These are phyloP conservation scores for Habrosyne pyritoides DNA, from an alignment of 2,888 invertebrate genomes.

Conservation along the genomic window DNA sequence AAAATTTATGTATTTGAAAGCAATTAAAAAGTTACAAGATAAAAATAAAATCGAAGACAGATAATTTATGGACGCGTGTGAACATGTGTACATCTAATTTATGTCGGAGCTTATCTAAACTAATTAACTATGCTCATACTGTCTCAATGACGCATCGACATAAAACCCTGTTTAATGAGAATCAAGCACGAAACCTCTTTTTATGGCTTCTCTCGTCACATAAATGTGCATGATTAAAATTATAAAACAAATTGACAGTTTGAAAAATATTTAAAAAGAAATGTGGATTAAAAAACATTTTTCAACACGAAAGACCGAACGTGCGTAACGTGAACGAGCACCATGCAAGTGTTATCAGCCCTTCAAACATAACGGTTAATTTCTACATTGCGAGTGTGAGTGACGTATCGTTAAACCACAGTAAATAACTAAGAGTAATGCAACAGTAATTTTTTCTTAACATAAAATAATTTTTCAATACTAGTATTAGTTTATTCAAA, in stretches of 20 bases:
- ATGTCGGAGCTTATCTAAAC: neutral
- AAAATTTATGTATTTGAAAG: too few relatives aligned
- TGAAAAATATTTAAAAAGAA: too few relatives aligned
- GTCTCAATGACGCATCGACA: neutral
- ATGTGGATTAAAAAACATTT: neutral
- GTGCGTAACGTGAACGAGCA: neutral
- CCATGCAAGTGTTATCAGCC: neutral
- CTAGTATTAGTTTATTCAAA: too few relatives aligned
- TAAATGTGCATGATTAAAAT: too few relatives aligned
- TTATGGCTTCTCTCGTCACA: neutral
- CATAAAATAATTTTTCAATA: too few relatives aligned
- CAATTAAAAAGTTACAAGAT: neutral
- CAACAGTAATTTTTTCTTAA: neutral
- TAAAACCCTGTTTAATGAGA: neutral
- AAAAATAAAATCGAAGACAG: neutral
- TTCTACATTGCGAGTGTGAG: neutral
- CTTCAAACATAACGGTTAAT: slow-evolving; percentile 8
- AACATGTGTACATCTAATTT: neutral
- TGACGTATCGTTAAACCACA: slow-evolving; percentile 2
- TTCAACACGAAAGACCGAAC: neutral
- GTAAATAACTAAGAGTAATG: neutral
- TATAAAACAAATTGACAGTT: too few relatives aligned
- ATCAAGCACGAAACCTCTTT: neutral
- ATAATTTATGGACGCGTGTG: neutral
- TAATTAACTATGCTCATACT: neutral